Percentiles rank a stretch among this genome's conserved stretches.
These are phyloP conservation scores for Epizoanthus rinbou DNA, from an alignment of 92 coral and sea anemone genomes.

Conservation along the genomic window DNA sequence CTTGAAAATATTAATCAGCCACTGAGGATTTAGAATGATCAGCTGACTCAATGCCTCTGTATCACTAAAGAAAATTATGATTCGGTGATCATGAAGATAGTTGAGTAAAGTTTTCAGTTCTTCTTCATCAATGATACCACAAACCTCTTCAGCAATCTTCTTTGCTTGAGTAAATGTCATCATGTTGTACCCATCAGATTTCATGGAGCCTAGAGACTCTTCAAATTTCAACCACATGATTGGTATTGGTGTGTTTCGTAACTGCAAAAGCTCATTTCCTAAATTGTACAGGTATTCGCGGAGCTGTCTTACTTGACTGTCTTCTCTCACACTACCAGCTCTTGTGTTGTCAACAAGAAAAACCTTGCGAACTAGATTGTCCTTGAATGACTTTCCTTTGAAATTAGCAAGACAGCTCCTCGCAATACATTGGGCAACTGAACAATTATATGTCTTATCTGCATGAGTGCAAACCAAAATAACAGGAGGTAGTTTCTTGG, in stretches of 20 bases:
- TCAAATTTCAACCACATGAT: conserved; percentile 1
- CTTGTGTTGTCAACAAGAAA: conserved; percentile 65
- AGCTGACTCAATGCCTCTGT: neutral
- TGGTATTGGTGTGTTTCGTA: neutral
- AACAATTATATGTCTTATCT: conserved; percentile 29
- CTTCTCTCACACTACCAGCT: conserved; percentile 40
- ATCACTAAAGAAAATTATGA: neutral
- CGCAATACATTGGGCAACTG: conserved; percentile 1
- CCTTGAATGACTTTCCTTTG: conserved; percentile 4
- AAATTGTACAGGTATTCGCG: conserved; percentile 29
- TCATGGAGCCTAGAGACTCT: neutral
- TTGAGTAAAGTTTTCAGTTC: neutral
- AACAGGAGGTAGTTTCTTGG: conserved; percentile 26
- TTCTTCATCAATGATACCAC: neutral
- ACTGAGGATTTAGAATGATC: conserved; percentile 3
- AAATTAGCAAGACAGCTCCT: neutral
- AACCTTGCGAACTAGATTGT: conserved; percentile 22
- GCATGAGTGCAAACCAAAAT: conserved; percentile 67
- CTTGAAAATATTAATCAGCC: neutral
- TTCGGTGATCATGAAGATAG: neutral
- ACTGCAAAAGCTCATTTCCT: conserved; percentile 28
- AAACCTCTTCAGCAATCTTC: neutral
- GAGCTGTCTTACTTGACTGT: conserved; percentile 23
- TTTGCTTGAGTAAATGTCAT: neutral
- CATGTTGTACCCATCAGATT: neutral